A percentile compares a stretch with the other conserved stretches of the same genome.
Evolutionary conservation across 2,797 vertebrate genomes (phyloP).

Genomic region (Propithecus deckenii): DNA sequence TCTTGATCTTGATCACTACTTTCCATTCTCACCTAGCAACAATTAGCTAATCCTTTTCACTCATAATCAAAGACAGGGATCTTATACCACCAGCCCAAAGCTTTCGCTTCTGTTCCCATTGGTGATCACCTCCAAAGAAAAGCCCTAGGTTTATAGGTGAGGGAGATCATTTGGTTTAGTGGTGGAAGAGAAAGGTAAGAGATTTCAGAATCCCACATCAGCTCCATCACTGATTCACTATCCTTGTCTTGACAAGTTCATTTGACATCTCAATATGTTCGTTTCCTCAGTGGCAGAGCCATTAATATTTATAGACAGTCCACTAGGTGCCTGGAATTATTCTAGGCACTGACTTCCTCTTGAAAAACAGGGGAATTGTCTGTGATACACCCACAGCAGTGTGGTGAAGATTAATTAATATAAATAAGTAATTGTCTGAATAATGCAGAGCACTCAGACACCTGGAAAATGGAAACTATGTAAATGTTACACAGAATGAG

Average conservation of each 20-base stretch:
- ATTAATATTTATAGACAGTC: slow-evolving; percentile 71
- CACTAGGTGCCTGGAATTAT: slow-evolving; percentile 66
- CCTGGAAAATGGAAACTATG: slow-evolving; percentile 59
- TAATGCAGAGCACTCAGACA: slow-evolving; percentile 59
- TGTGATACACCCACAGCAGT: slow-evolving; percentile 39
- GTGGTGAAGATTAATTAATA: slow-evolving; percentile 72
- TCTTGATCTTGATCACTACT: slow-evolving; percentile 10
- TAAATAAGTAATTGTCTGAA: slow-evolving; percentile 74
- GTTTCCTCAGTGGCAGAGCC: slow-evolving; percentile 56
- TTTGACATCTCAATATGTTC: slow-evolving; percentile 67
- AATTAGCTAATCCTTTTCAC: slow-evolving; percentile 49
- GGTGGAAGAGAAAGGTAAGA: slow-evolving; percentile 34
- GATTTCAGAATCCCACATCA: slow-evolving; percentile 25
- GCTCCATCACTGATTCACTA: slow-evolving; percentile 44
- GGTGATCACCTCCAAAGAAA: slow-evolving; percentile 39
- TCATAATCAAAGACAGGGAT: slow-evolving; percentile 46
- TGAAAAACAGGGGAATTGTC: slow-evolving; percentile 49
- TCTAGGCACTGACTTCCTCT: slow-evolving; percentile 56
- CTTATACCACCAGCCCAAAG: not conserved
- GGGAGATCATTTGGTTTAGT: not conserved
- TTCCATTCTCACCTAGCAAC: slow-evolving; percentile 4
- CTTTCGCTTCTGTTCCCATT: slow-evolving; percentile 25
- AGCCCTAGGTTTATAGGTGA: not conserved
- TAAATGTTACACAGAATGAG: slow-evolving; percentile 67
- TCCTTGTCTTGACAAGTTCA: slow-evolving; percentile 59